phyloP scores from a whole-genome alignment of 1,140 invertebrate species.

The Drosophila kikkawai region DNA sequence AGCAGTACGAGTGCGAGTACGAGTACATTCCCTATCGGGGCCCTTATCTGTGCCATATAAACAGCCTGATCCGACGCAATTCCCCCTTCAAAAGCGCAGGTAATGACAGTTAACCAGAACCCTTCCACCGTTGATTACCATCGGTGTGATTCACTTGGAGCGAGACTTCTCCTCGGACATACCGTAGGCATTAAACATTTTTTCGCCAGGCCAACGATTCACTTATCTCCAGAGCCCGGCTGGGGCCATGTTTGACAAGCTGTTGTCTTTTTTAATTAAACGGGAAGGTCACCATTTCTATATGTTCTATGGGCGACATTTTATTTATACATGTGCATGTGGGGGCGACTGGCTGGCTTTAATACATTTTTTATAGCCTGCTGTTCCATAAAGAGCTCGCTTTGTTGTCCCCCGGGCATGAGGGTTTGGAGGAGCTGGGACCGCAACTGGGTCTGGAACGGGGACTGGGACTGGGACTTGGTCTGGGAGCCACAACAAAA shows the following conservation, averaged over 20 bases:
- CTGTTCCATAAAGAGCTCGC: slow-evolving; percentile 58
- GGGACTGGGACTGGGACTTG: slow-evolving; percentile 7
- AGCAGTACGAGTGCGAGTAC: slow-evolving; percentile 26
- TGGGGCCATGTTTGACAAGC: slow-evolving; percentile 74
- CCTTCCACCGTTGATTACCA: slow-evolving; percentile 42
- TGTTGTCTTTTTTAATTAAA: slow-evolving; percentile 82
- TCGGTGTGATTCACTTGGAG: slow-evolving; percentile 74
- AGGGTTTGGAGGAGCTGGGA: slow-evolving; percentile 1
- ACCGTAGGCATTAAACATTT: slow-evolving; percentile 19
- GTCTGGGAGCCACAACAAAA: slow-evolving; percentile 56
- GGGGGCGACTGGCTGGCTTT: slow-evolving; percentile 55
- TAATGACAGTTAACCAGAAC: slow-evolving; percentile 16
- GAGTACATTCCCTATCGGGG: slow-evolving; percentile 39
- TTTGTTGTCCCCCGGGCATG: slow-evolving; percentile 53
- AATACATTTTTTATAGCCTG: slow-evolving; percentile 64
- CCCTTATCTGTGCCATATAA: slow-evolving; percentile 67
- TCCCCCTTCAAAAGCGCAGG: slow-evolving; percentile 22
- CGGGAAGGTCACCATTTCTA: slow-evolving; percentile 71
- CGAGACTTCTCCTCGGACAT: slow-evolving; percentile 50
- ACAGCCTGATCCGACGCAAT: slow-evolving; percentile 67
- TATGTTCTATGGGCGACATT: slow-evolving; percentile 39
- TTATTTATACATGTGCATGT: slow-evolving; percentile 43
- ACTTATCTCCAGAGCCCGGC: slow-evolving; percentile 23
- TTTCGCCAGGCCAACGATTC: slow-evolving; percentile 8
- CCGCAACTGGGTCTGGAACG: slow-evolving; percentile 1